Conservation (phyloP, 2,113 vertebrate genomes). For the Perca schrenkii region DNA sequence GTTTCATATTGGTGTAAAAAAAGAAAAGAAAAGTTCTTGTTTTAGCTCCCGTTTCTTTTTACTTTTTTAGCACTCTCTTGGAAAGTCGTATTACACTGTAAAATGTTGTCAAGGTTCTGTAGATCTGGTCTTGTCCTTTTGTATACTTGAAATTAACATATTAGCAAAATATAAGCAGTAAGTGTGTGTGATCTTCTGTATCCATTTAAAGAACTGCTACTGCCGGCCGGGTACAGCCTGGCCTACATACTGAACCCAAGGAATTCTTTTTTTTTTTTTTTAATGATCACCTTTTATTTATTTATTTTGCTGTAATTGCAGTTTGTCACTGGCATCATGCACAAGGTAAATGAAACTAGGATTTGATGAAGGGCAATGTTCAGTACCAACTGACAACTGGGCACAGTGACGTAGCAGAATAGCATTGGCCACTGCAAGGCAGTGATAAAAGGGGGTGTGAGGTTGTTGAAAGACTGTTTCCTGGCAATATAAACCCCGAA, state of each 20-base stretch:
- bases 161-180: background rate
- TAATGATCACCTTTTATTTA: slow-evolving; percentile 8
- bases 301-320: slow-evolving; percentile 23
- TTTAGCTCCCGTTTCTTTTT: background rate
- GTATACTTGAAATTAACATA: background rate
- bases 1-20: slow-evolving; percentile 3
- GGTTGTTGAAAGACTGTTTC: slow-evolving; percentile 59
- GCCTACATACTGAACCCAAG: background rate
- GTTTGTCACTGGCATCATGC: slow-evolving; percentile 20
- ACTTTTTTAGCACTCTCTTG: background rate
- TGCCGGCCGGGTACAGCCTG: background rate
- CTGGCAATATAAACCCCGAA: slow-evolving; percentile 66
- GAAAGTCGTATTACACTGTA: background rate
- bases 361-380: slow-evolving; percentile 54
- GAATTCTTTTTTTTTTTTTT: background rate
- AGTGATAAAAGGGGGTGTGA: slow-evolving; percentile 62
- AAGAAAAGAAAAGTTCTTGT: background rate
- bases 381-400: slow-evolving; percentile 2
- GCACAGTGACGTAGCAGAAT: slow-evolving; percentile 26
- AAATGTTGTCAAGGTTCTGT: background rate
- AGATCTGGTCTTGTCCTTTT: background rate
- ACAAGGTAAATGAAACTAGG: slow-evolving; percentile 3
- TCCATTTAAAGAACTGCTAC: background rate
- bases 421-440: slow-evolving; percentile 13
- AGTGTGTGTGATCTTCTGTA: background rate